These are phyloP conservation scores for Chironomus striatipennis DNA, from an alignment of 1,140 invertebrate genomes.

Conservation along the genomic window DNA sequence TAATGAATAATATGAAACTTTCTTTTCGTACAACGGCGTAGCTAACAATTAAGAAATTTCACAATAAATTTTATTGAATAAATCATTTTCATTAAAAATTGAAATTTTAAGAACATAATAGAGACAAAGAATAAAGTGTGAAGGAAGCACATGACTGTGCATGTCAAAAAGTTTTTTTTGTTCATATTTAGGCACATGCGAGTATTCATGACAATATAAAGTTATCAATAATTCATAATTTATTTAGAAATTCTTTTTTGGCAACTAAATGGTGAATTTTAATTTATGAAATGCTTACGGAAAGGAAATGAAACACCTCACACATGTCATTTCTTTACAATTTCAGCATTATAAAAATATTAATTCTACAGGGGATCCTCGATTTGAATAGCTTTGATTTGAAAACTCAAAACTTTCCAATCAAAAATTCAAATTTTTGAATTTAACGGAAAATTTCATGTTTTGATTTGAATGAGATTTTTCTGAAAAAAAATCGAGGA, in stretches of 20 bases:
- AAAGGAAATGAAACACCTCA: background rate
- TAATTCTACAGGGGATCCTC: too few species aligned
- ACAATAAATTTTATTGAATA: background rate
- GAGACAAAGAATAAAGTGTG: background rate
- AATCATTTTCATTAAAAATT: background rate
- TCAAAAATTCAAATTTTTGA: too few species aligned
- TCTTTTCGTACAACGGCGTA: background rate
- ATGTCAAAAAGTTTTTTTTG: background rate
- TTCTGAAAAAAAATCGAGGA: too few species aligned
- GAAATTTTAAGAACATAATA: background rate
- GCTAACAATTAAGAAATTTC: background rate
- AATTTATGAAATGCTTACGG: background rate
- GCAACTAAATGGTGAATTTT: background rate
- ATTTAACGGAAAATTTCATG: too few species aligned
- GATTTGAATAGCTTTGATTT: too few species aligned
- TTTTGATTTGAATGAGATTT: too few species aligned
- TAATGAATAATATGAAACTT: background rate
- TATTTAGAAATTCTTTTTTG: background rate
- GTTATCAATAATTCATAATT: background rate
- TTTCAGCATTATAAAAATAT: background rate
- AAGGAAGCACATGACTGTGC: constrained; percentile 19
- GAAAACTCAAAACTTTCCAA: too few species aligned
- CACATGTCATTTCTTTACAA: background rate
- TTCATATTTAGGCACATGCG: background rate
- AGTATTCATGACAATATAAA: background rate